A percentile compares a stretch with the other conserved stretches of the same genome.
Conservation (phyloP, 2,888 invertebrate genomes). For the Diarsia dahlii region DNA sequence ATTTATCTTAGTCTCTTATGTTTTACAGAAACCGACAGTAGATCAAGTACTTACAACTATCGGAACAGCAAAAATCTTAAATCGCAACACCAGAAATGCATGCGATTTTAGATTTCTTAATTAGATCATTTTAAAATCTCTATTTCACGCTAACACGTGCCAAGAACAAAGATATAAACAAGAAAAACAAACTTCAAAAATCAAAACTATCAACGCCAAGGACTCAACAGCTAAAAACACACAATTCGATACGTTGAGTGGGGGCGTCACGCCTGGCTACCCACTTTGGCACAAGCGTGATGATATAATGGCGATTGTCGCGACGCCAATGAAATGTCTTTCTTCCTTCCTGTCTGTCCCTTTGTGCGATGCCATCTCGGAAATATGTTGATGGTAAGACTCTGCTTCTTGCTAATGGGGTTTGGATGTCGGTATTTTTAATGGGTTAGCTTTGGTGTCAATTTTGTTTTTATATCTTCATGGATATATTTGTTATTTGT, state of each 20-base stretch:
- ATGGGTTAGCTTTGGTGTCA: constrained; percentile 42
- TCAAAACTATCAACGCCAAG: constrained; percentile 45
- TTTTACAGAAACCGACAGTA: background rate
- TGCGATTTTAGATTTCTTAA: background rate
- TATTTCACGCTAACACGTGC: background rate
- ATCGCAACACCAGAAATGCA: background rate
- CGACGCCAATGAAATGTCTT: constrained; percentile 80
- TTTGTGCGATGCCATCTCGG: constrained; percentile 70
- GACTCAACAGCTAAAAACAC: constrained; percentile 43
- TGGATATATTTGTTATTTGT: too few relatives aligned
- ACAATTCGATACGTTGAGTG: constrained; percentile 63
- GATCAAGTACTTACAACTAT: background rate
- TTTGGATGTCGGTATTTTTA: constrained; percentile 59
- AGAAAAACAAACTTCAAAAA: constrained; percentile 23
- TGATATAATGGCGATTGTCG: constrained; percentile 80
- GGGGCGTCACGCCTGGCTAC: constrained; percentile 76
- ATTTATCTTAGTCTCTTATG: background rate
- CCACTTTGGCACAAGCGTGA: constrained; percentile 72
- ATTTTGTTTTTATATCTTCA: constrained; percentile 43
- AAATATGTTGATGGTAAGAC: constrained; percentile 70
- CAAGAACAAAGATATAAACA: background rate
- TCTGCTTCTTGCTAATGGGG: constrained; percentile 65
- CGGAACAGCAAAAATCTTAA: too few relatives aligned
- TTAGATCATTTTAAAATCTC: background rate
- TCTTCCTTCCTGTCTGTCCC: constrained; percentile 84